phyloP scores from a whole-genome alignment of 2,888 invertebrate species.

The Tiliacea aurago region DNA sequence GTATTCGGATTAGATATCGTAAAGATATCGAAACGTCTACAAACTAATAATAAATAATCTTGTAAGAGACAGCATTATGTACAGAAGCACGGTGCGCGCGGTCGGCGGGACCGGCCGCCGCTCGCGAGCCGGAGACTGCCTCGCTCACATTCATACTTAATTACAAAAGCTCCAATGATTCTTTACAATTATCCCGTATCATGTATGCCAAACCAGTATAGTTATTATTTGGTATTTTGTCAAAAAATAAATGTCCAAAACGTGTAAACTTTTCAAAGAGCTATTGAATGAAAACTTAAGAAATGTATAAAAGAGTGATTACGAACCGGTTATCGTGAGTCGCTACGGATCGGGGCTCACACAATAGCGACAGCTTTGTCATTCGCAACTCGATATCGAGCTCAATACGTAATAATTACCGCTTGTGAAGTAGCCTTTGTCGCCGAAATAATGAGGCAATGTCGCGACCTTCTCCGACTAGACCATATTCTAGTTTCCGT shows the following conservation, averaged over 20 bases:
- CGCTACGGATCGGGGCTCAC: slow-evolving; percentile 75
- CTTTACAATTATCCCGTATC: slow-evolving; percentile 80
- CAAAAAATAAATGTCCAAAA: slow-evolving; percentile 58
- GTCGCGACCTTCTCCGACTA: slow-evolving; percentile 81
- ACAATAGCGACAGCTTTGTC: slow-evolving; percentile 76
- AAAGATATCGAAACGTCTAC: slow-evolving; percentile 74
- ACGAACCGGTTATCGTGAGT: slow-evolving; percentile 78
- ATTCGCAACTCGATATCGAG: slow-evolving; percentile 74
- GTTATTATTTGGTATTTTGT: slow-evolving; percentile 42
- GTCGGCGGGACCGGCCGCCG: slow-evolving; percentile 63
- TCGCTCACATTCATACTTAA: slow-evolving; percentile 70
- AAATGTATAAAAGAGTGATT: slow-evolving; percentile 80
- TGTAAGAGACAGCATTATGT: slow-evolving; percentile 86
- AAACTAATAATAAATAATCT: slow-evolving; percentile 89
- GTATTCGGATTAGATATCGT: slow-evolving; percentile 71
- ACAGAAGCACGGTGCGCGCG: slow-evolving; percentile 87
- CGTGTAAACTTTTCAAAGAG: slow-evolving; percentile 70
- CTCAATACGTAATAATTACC: slow-evolving; percentile 83
- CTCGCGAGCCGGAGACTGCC: slow-evolving; percentile 69
- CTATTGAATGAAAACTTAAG: slow-evolving; percentile 72
- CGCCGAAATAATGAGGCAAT: slow-evolving; percentile 82
- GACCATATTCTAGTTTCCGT: slow-evolving; percentile 78
- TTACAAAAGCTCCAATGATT: slow-evolving; percentile 75
- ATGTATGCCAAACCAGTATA: slow-evolving; percentile 43
- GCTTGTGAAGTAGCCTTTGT: slow-evolving; percentile 84